These are phyloP conservation scores for Drosophila miranda DNA, from an alignment of 1,140 invertebrate species.

Conservation along the genomic window DNA sequence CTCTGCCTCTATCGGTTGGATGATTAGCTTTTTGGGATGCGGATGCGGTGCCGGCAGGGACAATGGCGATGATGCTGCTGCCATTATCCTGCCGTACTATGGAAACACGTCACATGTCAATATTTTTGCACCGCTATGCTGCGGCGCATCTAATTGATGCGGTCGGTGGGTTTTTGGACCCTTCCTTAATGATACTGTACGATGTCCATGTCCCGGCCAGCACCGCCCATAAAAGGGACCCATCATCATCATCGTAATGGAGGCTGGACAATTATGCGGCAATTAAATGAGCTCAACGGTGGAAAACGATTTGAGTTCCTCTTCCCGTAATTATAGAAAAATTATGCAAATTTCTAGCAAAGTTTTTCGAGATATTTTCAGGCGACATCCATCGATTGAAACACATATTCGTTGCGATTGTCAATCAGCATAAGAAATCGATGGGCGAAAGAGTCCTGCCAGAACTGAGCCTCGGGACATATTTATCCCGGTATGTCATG, in stretches of 20 bases:
- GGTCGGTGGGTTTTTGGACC: constrained; percentile 39
- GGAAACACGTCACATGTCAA: constrained; percentile 45
- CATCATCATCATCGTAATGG: constrained; percentile 40
- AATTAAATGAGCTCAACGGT: constrained; percentile 66
- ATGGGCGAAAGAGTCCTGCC: constrained; percentile 35
- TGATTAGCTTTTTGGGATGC: constrained; percentile 76
- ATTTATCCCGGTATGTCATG: constrained; percentile 38
- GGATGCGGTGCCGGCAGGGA: constrained; percentile 18
- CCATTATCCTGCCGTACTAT: constrained; percentile 52
- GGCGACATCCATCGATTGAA: constrained; percentile 6
- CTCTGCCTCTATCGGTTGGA: constrained; percentile 41
- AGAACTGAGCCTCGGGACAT: constrained; percentile 52
- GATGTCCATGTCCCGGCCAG: background rate
- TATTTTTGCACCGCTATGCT: constrained; percentile 43
- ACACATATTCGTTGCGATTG: constrained; percentile 35
- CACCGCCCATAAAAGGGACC: constrained; percentile 2
- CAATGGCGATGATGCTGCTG: constrained; percentile 31
- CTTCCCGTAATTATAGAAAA: constrained; percentile 44
- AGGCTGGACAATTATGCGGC: constrained; percentile 59
- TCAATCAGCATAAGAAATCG: constrained; percentile 79
- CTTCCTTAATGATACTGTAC: constrained; percentile 27
- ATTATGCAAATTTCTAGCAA: constrained; percentile 55
- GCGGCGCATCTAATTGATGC: constrained; percentile 65
- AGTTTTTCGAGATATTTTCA: constrained; percentile 8
- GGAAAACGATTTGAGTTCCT: constrained; percentile 34